Evolutionary conservation across 2,888 invertebrate species (phyloP), one percentile per base, ranked within the genome.

Genomic region (Chironomus tentans): DNA sequence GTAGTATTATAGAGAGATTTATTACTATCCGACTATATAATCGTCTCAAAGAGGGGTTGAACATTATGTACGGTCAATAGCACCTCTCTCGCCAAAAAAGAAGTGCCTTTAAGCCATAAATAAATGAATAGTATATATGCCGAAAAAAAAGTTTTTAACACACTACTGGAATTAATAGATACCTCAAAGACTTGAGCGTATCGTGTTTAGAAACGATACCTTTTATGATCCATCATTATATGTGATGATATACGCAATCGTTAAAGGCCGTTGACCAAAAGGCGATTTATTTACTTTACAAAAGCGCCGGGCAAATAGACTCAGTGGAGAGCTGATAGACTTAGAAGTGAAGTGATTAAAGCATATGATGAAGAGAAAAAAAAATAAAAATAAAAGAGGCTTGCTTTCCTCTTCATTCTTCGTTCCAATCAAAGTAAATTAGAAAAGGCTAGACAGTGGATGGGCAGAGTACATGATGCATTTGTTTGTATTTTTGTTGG

Each of bases 211-310:
- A 22, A 21, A 62, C 15, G 21, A 62, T 21, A 15, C 13, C 21
- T 62, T 15, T 62, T 22, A 65, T 65, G 21, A 65, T 65, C 10
- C 65, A 24, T 65, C 65, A 65, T 65, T 65, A 65, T 62, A 21
- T 21, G 62, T 38, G 72, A 72, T 72, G 72, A 62, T 73, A 71
- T 21, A 56, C 22, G 65, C 22, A 65, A 65, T 65, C 65, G 21
- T 65, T 65, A 28, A 28, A 65, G 73, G 73, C n/a, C 38, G 47
- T 73, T 73, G 73, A 73, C 73, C 73, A 73, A 62, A 18, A 65
- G 24, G 65, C 65, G 73, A 73, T 73, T 73, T 73, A 56, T 73
- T 73, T 73, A 38, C 62, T 71, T 65, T 21, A 5, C 5, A 65
- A 56, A 56, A 65, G 24, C 21, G 65, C 24, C 65, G 21, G 24